A percentile compares a stretch with the other conserved stretches of the same genome.
These are phyloP conservation scores for Nansenia antarctica DNA, from an alignment of 2,113 vertebrate species.

Conservation along the genomic window DNA sequence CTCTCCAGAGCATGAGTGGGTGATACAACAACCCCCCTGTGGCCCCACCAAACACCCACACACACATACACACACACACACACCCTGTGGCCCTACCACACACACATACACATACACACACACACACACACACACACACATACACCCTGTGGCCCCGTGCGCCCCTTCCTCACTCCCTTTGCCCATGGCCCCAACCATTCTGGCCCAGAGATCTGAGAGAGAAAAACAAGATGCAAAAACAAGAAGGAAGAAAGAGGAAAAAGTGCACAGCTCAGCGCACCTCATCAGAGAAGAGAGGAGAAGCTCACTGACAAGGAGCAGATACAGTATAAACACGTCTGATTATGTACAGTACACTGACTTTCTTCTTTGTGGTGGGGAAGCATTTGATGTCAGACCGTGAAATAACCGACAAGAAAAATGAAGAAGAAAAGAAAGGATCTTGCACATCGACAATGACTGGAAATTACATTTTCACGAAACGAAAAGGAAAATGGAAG, in stretches of 20 bases:
- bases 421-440: too few relatives aligned
- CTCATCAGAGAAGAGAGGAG: too few relatives aligned
- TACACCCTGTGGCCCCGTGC: background rate
- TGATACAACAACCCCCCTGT: background rate
- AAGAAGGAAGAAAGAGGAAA: background rate
- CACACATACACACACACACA: background rate
- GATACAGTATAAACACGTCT: too few relatives aligned
- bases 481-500: too few relatives aligned
- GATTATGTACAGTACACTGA: too few relatives aligned
- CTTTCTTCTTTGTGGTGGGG: too few relatives aligned
- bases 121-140: background rate
- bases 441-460: too few relatives aligned
- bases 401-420: too few relatives aligned
- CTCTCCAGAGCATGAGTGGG: background rate
- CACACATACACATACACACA: constrained; percentile 9
- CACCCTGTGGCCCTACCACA: too few relatives aligned
- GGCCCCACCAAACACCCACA: background rate
- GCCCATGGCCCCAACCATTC: background rate
- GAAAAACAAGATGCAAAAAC: background rate
- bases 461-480: background rate
- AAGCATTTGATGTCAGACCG: too few relatives aligned
- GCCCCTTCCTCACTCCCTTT: background rate
- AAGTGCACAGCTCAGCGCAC: too few relatives aligned
- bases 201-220: background rate
- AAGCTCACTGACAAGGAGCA: too few relatives aligned